Percentiles rank a stretch among this genome's conserved stretches.
Conservation (phyloP, 1,140 invertebrate genomes). For the Drosophila kohkoa region DNA sequence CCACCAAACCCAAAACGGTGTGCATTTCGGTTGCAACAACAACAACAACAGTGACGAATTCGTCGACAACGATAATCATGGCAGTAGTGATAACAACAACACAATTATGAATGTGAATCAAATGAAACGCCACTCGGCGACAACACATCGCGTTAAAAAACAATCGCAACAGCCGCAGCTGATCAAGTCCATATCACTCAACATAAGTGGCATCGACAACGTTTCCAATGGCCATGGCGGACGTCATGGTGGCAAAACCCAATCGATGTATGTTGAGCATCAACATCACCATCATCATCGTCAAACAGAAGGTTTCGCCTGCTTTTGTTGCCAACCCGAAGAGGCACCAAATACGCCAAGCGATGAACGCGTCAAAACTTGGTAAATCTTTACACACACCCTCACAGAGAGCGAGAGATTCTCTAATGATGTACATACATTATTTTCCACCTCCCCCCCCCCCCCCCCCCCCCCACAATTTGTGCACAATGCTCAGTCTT, state of each 20-base stretch:
- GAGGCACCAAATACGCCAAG: constrained; percentile 10
- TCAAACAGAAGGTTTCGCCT: constrained; percentile 56
- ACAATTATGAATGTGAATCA: constrained; percentile 48
- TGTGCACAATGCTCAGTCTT: constrained; percentile 31
- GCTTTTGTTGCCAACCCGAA: constrained; percentile 64
- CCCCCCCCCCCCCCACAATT: background rate
- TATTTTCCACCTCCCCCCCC: background rate
- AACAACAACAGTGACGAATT: background rate
- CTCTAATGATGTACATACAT: background rate
- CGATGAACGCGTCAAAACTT: constrained; percentile 23
- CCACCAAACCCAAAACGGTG: constrained; percentile 51
- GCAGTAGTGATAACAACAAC: constrained; percentile 51
- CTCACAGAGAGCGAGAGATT: no score
- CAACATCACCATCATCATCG: background rate
- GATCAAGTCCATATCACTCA: constrained; percentile 66
- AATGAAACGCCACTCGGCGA: constrained; percentile 60
- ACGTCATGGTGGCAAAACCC: background rate
- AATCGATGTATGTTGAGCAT: constrained; percentile 19
- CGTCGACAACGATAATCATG: constrained; percentile 1
- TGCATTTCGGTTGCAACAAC: constrained; percentile 49
- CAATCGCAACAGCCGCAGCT: constrained; percentile 48
- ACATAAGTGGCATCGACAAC: constrained; percentile 25
- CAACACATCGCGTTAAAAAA: constrained; percentile 28
- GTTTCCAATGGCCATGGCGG: background rate
- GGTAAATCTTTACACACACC: constrained; percentile 32